phyloP scores from a whole-genome alignment of 2,888 invertebrate genomes.

The Hecatera dysodea region DNA sequence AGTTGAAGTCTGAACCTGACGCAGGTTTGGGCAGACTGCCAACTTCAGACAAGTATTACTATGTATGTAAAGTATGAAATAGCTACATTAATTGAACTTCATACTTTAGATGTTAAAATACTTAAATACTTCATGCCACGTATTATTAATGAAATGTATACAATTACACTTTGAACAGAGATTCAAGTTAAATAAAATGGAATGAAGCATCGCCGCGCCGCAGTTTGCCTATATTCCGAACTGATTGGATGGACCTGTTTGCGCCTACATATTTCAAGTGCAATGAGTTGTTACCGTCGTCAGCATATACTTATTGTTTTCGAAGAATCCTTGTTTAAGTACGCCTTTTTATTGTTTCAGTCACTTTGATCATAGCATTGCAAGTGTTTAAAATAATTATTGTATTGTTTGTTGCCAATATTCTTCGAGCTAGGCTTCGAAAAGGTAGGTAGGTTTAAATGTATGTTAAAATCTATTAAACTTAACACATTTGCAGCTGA shows the following conservation, averaged over 20 bases:
- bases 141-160: background rate
- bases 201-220: background rate
- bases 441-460: no score
- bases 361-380: background rate
- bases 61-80: background rate
- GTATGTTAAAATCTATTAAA: no score
- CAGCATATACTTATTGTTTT: background rate
- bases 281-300: background rate
- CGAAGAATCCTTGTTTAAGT: background rate
- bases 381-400: no score
- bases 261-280: background rate
- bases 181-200: background rate
- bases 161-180: background rate
- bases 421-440: no score
- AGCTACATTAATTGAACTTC: background rate
- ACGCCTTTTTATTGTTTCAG: background rate
- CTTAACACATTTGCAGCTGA: no score
- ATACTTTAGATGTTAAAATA: background rate
- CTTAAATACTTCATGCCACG: background rate
- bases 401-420: background rate
- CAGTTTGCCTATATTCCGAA: background rate
- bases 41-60: slow-evolving; percentile 1
- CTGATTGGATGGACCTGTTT: slow-evolving; percentile 1
- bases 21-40: slow-evolving; percentile 1
- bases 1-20: background rate